phyloP scores from a whole-genome alignment of 2,888 invertebrate species.

The Bombyx huttoni region DNA sequence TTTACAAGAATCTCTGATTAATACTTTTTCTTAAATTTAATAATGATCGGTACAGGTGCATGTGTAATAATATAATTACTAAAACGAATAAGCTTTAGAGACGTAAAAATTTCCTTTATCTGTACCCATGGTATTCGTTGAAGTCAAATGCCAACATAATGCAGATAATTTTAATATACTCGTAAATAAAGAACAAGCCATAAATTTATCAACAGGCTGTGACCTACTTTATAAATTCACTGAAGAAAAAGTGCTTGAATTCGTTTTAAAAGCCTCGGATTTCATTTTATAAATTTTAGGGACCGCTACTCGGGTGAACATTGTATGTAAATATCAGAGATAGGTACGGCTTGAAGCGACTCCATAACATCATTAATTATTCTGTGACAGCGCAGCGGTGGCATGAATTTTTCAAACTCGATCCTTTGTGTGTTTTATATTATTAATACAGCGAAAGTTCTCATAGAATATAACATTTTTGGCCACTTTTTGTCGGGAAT shows the following conservation, averaged over 20 bases:
- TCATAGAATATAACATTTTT: too few species aligned
- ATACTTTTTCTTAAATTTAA: too few species aligned
- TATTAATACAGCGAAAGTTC: too few species aligned
- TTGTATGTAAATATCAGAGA: conserved; percentile 40
- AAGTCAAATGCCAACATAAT: too few species aligned
- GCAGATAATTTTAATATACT: too few species aligned
- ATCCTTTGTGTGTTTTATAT: not conserved
- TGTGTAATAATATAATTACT: too few species aligned
- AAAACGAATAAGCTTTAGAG: too few species aligned
- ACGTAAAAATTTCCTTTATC: too few species aligned
- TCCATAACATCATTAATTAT: conserved; percentile 17
- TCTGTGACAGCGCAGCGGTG: conserved; percentile 10
- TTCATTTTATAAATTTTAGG: conserved; percentile 24
- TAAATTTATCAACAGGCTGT: conserved; percentile 10
- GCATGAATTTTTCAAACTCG: not conserved
- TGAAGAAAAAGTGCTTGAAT: conserved; percentile 8
- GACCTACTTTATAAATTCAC: conserved; percentile 19
- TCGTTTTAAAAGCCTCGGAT: conserved; percentile 17
- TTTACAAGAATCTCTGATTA: too few species aligned
- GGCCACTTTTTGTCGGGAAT: too few species aligned
- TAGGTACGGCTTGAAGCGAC: conserved; percentile 17
- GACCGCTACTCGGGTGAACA: conserved; percentile 25
- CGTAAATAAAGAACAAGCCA: not conserved
- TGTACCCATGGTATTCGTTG: too few species aligned
- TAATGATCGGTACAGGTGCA: too few species aligned